These are phyloP conservation scores for Atethmia centrago DNA, from an alignment of 2,888 invertebrate species.

Conservation along the genomic window DNA sequence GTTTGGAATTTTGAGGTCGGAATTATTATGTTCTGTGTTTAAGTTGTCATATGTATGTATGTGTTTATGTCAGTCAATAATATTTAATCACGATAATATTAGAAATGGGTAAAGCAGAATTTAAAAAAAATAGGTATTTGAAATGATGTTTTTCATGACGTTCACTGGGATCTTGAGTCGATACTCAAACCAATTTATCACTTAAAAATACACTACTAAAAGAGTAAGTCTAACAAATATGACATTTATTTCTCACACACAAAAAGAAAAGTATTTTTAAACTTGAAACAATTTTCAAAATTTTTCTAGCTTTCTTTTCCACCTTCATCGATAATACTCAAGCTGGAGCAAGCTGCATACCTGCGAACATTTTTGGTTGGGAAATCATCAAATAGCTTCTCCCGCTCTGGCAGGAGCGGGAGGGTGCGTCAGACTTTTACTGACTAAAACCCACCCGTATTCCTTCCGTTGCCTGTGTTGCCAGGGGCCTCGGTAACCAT, in stretches of 20 bases:
- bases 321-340: slow-evolving; percentile 1
- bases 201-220: background rate
- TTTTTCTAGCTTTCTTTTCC: background rate
- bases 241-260: background rate
- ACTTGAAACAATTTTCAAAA: background rate
- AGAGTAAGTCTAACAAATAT: background rate
- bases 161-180: background rate
- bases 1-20: slow-evolving; percentile 46
- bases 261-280: too few species aligned
- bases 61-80: background rate
- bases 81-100: background rate
- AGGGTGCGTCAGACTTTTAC: too few species aligned
- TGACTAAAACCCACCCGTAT: too few species aligned
- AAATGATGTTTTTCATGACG: background rate
- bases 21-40: slow-evolving; percentile 27
- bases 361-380: background rate
- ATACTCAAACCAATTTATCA: background rate
- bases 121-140: background rate
- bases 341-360: slow-evolving; percentile 9
- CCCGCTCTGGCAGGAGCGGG: too few species aligned
- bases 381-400: too few species aligned
- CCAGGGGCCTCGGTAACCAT: too few species aligned
- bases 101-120: background rate
- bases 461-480: too few species aligned
- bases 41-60: background rate